Evolutionary conservation across 2,113 vertebrate genomes (phyloP).

Genomic region (Steatornis caripensis): DNA sequence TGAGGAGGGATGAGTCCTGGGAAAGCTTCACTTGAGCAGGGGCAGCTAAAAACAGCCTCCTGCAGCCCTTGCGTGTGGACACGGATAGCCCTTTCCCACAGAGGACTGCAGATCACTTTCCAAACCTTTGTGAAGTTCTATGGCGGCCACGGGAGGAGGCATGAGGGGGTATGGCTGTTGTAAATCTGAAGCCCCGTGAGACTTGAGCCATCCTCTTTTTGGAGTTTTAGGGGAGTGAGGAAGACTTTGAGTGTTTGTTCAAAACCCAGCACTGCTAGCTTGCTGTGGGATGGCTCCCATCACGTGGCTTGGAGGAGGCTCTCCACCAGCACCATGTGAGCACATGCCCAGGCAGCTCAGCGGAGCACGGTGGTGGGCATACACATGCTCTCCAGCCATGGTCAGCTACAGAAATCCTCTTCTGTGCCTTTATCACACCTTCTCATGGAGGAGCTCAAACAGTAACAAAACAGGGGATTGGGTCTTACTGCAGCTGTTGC

Average conservation of each 20-base stretch:
- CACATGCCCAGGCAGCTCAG: not conserved
- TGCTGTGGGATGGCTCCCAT: not conserved
- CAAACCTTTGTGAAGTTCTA: not conserved
- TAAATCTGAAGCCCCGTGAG: not conserved
- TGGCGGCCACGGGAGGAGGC: not conserved
- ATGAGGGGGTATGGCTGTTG: not conserved
- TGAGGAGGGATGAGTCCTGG: not conserved
- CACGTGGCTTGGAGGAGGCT: not conserved
- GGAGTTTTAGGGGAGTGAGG: not conserved
- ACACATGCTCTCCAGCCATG: not conserved
- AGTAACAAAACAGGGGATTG: not conserved
- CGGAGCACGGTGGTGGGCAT: fast-evolving
- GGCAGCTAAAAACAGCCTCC: not conserved
- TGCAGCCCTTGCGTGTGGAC: not conserved
- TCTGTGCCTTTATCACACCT: not conserved
- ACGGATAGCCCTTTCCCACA: not conserved
- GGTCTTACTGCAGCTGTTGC: not conserved
- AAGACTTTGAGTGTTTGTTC: not conserved
- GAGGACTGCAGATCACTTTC: not conserved
- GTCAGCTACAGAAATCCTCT: not conserved
- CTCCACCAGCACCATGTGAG: not conserved
- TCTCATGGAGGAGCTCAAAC: not conserved
- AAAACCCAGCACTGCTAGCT: not conserved
- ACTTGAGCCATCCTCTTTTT: not conserved
- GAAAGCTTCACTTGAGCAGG: not conserved